Percentiles rank a stretch among this genome's conserved stretches.
These are phyloP conservation scores for Sorex araneus DNA, from an alignment of 2,113 vertebrate species.

Conservation along the genomic window DNA sequence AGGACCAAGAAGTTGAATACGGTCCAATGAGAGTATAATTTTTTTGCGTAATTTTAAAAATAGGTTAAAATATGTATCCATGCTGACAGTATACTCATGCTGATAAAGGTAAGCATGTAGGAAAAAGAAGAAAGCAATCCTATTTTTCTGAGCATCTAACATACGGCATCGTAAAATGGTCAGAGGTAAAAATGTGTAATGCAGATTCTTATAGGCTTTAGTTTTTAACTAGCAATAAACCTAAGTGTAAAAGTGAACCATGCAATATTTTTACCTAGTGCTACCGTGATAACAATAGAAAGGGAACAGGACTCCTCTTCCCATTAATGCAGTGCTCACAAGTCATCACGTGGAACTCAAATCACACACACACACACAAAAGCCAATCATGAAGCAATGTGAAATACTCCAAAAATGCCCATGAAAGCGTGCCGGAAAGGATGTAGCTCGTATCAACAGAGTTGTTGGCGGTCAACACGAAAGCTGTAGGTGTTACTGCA, in stretches of 20 bases:
- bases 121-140: conserved; percentile 62
- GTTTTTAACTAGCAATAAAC: conserved; percentile 82
- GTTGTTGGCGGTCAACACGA: conserved; percentile 74
- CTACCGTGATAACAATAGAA: conserved; percentile 57
- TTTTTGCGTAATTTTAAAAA: conserved; percentile 53
- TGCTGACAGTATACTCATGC: conserved; percentile 61
- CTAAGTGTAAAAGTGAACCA: conserved; percentile 73
- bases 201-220: conserved; percentile 66
- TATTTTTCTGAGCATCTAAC: conserved; percentile 59
- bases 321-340: conserved; percentile 71
- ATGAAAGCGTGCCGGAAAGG: conserved; percentile 78
- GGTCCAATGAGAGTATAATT: background rate
- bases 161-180: conserved; percentile 65
- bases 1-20: conserved; percentile 64
- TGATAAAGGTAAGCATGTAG: conserved; percentile 50
- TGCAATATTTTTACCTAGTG: conserved; percentile 80
- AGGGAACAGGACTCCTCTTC: conserved; percentile 24
- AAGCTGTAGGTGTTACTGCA: conserved; percentile 77
- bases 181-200: conserved; percentile 81
- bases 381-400: conserved; percentile 75
- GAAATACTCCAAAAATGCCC: conserved; percentile 77
- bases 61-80: conserved; percentile 75
- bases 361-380: conserved; percentile 67
- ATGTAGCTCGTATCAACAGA: conserved; percentile 73
- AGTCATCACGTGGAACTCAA: conserved; percentile 81